Conservation (phyloP, 2,797 vertebrate species). For the Dicrostonyx torquatus region DNA sequence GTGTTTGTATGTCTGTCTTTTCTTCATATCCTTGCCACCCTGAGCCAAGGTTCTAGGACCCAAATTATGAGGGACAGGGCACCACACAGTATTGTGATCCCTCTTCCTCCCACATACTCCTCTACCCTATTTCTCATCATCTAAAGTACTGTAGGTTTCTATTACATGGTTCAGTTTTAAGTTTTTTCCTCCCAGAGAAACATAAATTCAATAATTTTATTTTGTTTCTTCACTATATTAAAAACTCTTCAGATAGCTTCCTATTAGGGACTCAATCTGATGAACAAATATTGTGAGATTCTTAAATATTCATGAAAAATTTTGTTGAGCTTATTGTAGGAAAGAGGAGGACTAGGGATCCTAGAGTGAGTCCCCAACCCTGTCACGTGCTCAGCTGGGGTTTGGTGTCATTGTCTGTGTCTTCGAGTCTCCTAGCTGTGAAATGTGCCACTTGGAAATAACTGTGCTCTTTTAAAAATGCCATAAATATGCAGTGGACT, state of each 20-base stretch:
- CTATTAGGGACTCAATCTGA: not conserved
- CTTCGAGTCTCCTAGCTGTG: not conserved
- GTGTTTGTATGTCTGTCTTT: not conserved
- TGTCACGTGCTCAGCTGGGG: not conserved
- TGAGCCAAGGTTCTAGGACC: not conserved
- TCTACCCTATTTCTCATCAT: not conserved
- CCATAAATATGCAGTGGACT: not conserved
- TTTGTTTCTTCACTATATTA: slow-evolving; percentile 10
- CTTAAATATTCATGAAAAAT: slow-evolving; percentile 16
- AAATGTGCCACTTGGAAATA: slow-evolving; percentile 23
- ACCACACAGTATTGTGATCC: not conserved
- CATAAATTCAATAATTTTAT: slow-evolving; percentile 40
- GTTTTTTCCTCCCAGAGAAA: not conserved
- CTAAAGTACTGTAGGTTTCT: not conserved
- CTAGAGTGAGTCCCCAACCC: not conserved
- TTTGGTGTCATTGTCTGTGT: not conserved
- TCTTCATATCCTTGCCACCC: not conserved
- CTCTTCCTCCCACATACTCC: not conserved
- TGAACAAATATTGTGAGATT: not conserved
- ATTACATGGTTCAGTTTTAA: slow-evolving; percentile 21
- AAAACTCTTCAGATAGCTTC: slow-evolving; percentile 12
- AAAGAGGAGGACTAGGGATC: not conserved
- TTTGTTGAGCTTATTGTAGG: slow-evolving; percentile 6
- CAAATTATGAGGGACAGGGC: not conserved
- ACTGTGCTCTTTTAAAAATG: slow-evolving; percentile 42